These are phyloP conservation scores for Scopus umbretta DNA, from an alignment of 2,113 vertebrate species.

Conservation along the genomic window DNA sequence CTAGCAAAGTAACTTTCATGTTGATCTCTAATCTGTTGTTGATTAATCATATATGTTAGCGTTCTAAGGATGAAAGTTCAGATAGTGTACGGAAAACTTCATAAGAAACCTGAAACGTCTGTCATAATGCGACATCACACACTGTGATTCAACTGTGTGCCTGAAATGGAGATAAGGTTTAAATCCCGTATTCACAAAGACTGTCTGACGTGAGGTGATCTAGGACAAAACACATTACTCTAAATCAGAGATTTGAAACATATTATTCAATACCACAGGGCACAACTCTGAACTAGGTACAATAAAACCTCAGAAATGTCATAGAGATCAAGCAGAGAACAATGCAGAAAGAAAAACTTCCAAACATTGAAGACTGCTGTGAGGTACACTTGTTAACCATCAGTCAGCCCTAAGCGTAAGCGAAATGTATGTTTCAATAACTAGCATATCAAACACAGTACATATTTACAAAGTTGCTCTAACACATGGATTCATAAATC, in stretches of 20 bases:
- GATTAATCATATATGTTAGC: neutral
- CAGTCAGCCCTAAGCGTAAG: neutral
- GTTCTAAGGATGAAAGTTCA: neutral
- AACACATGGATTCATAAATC: neutral
- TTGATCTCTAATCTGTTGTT: neutral
- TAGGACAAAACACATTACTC: neutral
- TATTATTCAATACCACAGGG: neutral
- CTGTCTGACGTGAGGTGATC: neutral
- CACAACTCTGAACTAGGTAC: neutral
- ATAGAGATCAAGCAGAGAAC: no score
- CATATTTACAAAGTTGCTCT: neutral
- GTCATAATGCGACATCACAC: neutral
- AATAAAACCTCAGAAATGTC: neutral
- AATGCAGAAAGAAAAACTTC: neutral
- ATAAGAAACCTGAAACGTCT: neutral
- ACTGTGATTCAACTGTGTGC: neutral
- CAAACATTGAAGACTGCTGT: neutral
- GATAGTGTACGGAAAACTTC: neutral
- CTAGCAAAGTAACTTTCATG: neutral
- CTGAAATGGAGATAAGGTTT: neutral
- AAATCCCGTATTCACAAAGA: neutral
- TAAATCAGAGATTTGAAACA: neutral
- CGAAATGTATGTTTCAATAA: neutral
- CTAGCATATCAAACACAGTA: neutral
- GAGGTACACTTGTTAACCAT: neutral